phyloP scores from a whole-genome alignment of 2,113 vertebrate genomes.

The Megaptera novaeangliae region DNA sequence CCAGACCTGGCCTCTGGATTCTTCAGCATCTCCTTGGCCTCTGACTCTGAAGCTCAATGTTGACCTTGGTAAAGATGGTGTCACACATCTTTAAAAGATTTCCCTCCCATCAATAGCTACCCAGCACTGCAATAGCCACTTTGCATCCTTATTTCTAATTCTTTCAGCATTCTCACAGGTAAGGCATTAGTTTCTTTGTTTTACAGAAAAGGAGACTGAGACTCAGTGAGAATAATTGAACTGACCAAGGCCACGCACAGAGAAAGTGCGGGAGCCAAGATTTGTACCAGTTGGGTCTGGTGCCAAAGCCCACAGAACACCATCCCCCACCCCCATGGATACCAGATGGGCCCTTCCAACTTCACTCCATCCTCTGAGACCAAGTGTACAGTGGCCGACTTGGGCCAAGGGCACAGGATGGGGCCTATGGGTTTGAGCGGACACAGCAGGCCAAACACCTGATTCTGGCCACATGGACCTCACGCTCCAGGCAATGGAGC shows the following conservation, averaged over 20 bases:
- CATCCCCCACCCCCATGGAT: too few species aligned
- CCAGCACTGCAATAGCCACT: background rate
- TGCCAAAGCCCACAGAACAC: background rate
- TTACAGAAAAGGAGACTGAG: background rate
- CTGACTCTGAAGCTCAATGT: background rate
- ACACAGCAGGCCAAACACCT: background rate
- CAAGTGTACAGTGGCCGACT: background rate
- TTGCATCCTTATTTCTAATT: background rate
- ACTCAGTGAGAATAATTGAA: background rate
- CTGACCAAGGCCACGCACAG: background rate
- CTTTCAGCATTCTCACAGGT: background rate
- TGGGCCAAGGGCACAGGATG: background rate
- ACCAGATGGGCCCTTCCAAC: background rate
- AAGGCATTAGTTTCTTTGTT: background rate
- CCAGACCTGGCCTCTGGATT: background rate
- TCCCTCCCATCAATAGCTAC: background rate
- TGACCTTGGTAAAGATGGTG: background rate
- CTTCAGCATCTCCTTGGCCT: background rate
- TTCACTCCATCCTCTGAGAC: background rate
- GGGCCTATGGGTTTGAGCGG: background rate
- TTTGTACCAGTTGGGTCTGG: background rate
- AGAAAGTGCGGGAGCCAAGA: background rate
- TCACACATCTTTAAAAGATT: background rate
- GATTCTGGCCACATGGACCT: background rate
- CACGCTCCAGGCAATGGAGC: accelerated